Evolutionary conservation across 2,797 vertebrate genomes (phyloP).

Genomic region (Champsocephalus esox): DNA sequence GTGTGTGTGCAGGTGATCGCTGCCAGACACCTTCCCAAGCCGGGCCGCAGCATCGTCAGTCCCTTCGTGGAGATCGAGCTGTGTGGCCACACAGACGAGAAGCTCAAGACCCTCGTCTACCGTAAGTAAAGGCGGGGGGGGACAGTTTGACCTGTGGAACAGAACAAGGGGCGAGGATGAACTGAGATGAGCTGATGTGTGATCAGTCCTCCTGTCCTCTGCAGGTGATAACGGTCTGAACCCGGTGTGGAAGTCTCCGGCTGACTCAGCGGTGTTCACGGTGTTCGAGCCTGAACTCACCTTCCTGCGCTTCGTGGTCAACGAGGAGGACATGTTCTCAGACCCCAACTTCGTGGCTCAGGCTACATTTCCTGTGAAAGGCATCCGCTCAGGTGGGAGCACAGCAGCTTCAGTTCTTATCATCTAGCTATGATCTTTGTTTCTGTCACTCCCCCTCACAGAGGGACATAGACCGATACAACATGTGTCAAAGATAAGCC

Average conservation of each 20-base stretch:
- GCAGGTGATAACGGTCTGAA: constrained; percentile 96
- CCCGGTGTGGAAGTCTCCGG: constrained; percentile 89
- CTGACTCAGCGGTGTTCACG: constrained; percentile 87
- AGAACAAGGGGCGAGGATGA: not conserved
- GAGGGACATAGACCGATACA: no score
- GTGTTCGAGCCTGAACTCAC: constrained; percentile 93
- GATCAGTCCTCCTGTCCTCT: not conserved
- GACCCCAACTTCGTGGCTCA: constrained; percentile 98
- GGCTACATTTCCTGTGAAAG: constrained; percentile 94
- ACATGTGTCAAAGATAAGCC: no score
- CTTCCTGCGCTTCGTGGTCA: constrained; percentile 95
- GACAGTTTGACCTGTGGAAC: not conserved
- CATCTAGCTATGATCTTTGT: no score
- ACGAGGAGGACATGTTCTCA: constrained; percentile 99
- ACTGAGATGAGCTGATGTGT: not conserved
- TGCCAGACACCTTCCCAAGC: constrained; percentile 95
- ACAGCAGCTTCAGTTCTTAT: not conserved
- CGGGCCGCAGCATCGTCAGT: constrained; percentile 92
- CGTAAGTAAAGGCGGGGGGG: constrained; percentile 83
- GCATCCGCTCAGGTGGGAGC: constrained; percentile 90
- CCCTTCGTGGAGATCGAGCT: constrained; percentile 97
- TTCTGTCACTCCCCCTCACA: no score
- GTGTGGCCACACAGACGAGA: constrained; percentile 94
- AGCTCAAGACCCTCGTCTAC: constrained; percentile 93
- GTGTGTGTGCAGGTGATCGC: constrained; percentile 88